phyloP scores from a whole-genome alignment of 2,797 vertebrate species.

The Pseudocheirus occidentalis region DNA sequence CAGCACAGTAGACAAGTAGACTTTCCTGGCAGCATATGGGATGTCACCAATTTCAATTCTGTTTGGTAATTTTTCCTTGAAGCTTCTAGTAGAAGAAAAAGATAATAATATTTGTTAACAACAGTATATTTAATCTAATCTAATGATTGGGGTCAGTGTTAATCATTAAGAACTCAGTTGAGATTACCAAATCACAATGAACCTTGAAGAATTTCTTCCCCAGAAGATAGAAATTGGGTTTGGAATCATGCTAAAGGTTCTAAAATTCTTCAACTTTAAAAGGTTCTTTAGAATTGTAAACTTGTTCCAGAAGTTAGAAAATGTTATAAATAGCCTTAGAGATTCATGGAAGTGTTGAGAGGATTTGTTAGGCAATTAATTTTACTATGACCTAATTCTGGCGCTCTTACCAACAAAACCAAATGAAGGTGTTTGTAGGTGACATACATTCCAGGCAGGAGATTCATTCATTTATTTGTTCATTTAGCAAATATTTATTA shows the following conservation, averaged over 20 bases:
- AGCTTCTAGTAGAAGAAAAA: constrained; percentile 9
- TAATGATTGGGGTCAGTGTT: neutral
- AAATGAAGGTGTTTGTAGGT: neutral
- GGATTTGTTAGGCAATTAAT: neutral
- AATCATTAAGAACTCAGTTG: neutral
- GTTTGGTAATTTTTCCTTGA: constrained; percentile 19
- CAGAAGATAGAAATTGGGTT: neutral
- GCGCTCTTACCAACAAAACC: neutral
- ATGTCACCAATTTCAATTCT: neutral
- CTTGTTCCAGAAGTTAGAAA: neutral
- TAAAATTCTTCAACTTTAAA: neutral
- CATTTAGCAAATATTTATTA: neutral
- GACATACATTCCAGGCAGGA: neutral
- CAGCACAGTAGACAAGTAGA: neutral
- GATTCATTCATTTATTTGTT: neutral
- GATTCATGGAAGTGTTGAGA: neutral
- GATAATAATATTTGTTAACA: neutral
- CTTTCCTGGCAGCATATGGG: neutral
- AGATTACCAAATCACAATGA: neutral
- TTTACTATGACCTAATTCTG: neutral
- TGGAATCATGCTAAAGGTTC: neutral
- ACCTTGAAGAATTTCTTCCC: neutral
- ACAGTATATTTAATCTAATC: neutral
- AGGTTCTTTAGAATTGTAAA: neutral
- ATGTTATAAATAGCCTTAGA: neutral